Percentiles rank a stretch among this genome's conserved stretches.
phyloP scores from a whole-genome alignment of 1,140 invertebrate genomes.

The Hylaeus volcanicus region DNA sequence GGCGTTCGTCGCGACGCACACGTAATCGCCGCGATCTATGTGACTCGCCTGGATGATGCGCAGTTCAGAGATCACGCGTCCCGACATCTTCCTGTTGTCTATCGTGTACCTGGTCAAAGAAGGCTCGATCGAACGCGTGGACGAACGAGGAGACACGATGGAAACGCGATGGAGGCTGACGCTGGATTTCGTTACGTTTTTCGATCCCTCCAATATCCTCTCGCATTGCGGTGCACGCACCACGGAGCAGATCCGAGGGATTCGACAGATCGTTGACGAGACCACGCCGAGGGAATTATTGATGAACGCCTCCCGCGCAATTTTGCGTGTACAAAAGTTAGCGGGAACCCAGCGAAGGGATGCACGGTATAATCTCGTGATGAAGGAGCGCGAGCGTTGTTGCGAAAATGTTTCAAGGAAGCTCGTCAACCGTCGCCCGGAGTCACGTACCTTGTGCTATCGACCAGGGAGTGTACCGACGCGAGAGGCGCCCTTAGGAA shows the following conservation, averaged over 20 bases:
- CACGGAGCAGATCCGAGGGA: not conserved
- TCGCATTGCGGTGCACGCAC: not conserved
- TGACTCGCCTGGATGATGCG: constrained; percentile 83
- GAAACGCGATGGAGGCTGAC: not conserved
- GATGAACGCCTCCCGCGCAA: constrained; percentile 7
- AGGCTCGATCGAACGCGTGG: constrained; percentile 10
- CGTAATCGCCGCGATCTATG: constrained; percentile 85
- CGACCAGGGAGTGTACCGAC: not conserved
- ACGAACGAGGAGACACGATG: not conserved
- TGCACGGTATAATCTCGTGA: constrained; percentile 23
- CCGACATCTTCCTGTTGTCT: constrained; percentile 79
- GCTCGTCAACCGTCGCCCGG: constrained; percentile 6
- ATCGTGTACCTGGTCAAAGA: constrained; percentile 77
- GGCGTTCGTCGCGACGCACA: constrained; percentile 85
- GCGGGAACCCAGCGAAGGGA: constrained; percentile 5
- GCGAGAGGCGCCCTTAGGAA: not conserved
- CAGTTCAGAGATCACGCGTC: constrained; percentile 83
- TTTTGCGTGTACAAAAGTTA: constrained; percentile 27
- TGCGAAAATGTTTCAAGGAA: constrained; percentile 29
- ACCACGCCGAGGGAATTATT: not conserved
- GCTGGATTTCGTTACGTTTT: not conserved
- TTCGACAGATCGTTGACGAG: constrained; percentile 1
- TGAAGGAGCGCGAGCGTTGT: constrained; percentile 11
- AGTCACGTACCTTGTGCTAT: not conserved
- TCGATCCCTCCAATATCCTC: not conserved